Evolutionary conservation across 2,797 vertebrate species (phyloP).

Genomic region (Mormyrus proboscirostris): DNA sequence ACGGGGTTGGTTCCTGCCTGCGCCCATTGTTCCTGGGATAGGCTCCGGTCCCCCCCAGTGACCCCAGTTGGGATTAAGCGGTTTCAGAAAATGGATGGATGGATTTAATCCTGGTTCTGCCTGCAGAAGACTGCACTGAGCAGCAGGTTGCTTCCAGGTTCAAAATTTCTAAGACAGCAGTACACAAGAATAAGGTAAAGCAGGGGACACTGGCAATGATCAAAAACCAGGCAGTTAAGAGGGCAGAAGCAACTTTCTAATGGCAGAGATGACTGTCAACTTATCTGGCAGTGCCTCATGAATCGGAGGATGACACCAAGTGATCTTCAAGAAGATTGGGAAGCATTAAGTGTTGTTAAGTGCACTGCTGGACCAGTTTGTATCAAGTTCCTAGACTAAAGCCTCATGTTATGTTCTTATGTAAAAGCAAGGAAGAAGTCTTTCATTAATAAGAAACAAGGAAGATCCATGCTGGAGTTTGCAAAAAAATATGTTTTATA

Average conservation of each 20-base stretch:
- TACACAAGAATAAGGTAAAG: not conserved
- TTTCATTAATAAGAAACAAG: not conserved
- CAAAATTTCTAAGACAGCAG: not conserved
- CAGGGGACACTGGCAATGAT: not conserved
- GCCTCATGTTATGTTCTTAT: no score
- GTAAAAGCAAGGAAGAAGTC: not conserved
- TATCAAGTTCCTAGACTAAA: not conserved
- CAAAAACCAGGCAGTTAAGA: not conserved
- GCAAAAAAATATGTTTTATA: not conserved
- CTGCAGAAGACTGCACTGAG: not conserved
- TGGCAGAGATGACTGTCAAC: not conserved
- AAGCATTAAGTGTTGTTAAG: not conserved
- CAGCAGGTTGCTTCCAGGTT: not conserved
- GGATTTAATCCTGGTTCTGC: not conserved
- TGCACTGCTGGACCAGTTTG: not conserved
- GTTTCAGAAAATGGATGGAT: not conserved
- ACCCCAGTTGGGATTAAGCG: not conserved
- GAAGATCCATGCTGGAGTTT: not conserved
- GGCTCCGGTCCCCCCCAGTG: not conserved
- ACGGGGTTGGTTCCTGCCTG: not conserved
- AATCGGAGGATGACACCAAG: not conserved
- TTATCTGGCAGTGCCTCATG: not conserved
- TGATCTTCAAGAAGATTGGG: not conserved
- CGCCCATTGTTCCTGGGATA: not conserved
- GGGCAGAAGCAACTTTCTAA: not conserved